Evolutionary conservation across 2,797 vertebrate species (phyloP), one percentile per base, ranked within the genome.

Genomic region (Okamejei kenojei): DNA sequence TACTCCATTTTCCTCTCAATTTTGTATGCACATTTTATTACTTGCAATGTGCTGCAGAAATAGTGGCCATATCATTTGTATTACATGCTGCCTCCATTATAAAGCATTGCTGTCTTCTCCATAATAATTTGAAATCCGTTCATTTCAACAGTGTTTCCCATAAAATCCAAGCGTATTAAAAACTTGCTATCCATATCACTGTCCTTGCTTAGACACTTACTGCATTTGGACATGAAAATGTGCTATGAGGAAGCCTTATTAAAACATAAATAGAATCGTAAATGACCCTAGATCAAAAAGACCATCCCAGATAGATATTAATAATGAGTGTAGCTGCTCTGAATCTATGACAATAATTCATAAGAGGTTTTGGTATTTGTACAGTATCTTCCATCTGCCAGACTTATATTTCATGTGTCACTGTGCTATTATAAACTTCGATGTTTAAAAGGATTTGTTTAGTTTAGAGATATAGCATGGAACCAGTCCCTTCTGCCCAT

Each of bases 261-360:
- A 68, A 88, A 76, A 76, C 21, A 92, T 92, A 38, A 74, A 92
- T 88, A 35, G n/a, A 32, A 35, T 88, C 3, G 17, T n/a, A 26
- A 76, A 76, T 74, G 65, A 35, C 38, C 71, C 35, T 76, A 10
- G 26, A 92, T 11, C 38, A 54, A 92, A 68, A 92, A 76, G 90
- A 92, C 35, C 90, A 73, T 10, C 71, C 38, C 90, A 54, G 90
- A 76, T 92, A 38, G 90, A 29, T 92, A 76, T 74, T 76, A 92
- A 74, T 76, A 92, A 76, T 76, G 71, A 76, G 73, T 76, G 38
- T 26, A 92, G 73, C 73, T 92, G 29, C 54, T 76, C 90, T 45
- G 45, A 73, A 76, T 92, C 71, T 21, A 58, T 74, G 73, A 73
- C 71, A 76, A 45, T 19, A 92, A 76, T 23, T 92, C 90, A 92